Conservation (phyloP, 2,113 vertebrate species). For the Cranoglanis bouderius region DNA sequence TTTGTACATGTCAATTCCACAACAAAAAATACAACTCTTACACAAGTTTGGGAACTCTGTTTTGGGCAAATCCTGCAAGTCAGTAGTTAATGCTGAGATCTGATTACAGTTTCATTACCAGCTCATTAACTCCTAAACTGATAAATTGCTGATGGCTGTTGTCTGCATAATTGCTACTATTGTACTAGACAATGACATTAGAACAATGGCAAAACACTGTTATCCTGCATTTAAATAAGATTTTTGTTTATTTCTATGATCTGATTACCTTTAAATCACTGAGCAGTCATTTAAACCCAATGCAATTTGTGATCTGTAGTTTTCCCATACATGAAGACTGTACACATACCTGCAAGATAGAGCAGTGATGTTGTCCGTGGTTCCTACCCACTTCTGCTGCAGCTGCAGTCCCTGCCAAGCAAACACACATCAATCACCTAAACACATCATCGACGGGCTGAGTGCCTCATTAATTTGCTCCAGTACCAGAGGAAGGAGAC, state of each 20-base stretch:
- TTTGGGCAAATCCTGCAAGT: neutral
- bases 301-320: neutral
- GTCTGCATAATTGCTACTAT: neutral
- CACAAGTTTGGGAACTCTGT: neutral
- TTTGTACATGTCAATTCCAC: neutral
- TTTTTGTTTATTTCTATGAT: neutral
- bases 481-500: constrained; percentile 7
- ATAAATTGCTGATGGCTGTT: neutral
- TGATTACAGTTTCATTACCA: neutral
- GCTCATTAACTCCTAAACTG: neutral
- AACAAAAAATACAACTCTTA: neutral
- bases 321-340: neutral
- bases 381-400: neutral
- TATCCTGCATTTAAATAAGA: neutral
- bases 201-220: neutral
- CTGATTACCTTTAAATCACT: neutral
- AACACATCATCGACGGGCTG: constrained; percentile 14
- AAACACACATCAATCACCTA: constrained; percentile 45
- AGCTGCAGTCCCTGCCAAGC: constrained; percentile 30
- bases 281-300: neutral
- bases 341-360: constrained; percentile 29
- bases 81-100: neutral
- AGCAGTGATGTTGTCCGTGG: neutral
- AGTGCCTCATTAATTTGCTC: constrained; percentile 44
- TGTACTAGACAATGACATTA: neutral